phyloP scores from a whole-genome alignment of 2,797 vertebrate genomes.

The Myotis vivesi region DNA sequence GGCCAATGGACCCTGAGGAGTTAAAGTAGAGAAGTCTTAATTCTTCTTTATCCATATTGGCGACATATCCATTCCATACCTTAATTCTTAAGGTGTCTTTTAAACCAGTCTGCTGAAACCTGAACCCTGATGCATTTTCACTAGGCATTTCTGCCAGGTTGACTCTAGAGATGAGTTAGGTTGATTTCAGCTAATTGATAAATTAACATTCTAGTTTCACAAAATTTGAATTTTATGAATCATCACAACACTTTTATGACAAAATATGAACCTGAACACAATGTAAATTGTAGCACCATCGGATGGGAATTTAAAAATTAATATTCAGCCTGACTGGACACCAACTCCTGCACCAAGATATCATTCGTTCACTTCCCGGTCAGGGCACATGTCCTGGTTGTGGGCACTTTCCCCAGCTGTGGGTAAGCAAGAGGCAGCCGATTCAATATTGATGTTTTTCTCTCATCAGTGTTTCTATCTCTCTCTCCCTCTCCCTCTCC shows the following conservation, averaged over 20 bases:
- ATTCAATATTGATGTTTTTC: too few species aligned
- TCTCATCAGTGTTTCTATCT: too few species aligned
- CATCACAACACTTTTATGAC: not conserved
- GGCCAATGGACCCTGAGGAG: not conserved
- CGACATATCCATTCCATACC: not conserved
- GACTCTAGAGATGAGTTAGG: not conserved
- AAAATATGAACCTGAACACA: slow-evolving; percentile 23
- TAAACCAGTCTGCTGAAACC: not conserved
- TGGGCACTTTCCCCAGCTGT: too few species aligned
- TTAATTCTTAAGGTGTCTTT: not conserved
- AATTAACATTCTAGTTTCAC: slow-evolving; percentile 21
- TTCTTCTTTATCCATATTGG: not conserved
- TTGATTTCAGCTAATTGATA: slow-evolving; percentile 8
- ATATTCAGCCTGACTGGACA: not conserved
- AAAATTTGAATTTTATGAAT: not conserved
- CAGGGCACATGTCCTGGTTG: too few species aligned
- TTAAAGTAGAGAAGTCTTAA: not conserved
- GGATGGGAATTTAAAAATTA: slow-evolving; percentile 58
- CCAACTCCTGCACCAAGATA: too few species aligned
- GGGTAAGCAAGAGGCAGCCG: too few species aligned
- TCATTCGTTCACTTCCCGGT: too few species aligned
- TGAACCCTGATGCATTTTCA: not conserved
- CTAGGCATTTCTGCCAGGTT: not conserved
- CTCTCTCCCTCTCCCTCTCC: too few species aligned
- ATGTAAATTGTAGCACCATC: not conserved